Evolutionary conservation across 2,113 vertebrate species (phyloP), one percentile per base, ranked within the genome.

Genomic region (Helogale parvula): DNA sequence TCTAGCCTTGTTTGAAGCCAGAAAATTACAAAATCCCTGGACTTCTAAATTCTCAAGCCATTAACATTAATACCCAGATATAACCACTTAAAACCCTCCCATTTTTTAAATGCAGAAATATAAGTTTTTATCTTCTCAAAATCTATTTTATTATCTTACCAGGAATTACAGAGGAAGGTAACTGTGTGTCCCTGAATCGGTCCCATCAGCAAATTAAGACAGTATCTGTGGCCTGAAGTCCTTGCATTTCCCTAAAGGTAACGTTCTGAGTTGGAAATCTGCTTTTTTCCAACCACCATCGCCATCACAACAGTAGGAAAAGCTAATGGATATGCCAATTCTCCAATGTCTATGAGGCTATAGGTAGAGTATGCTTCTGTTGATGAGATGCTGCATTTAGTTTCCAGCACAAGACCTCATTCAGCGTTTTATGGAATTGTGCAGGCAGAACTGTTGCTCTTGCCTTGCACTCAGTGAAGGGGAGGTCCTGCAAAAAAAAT

Each of bases 311-410:
- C 4, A 8, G 12, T 9, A 60, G 27, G 38, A n/a, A 52, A 23
- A 17, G 4, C 27, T 13, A 6, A 57, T 17, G 23, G 74, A 7
- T 54, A 12, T 0, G 0, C 31, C 52, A 31, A 6, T 35, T 47
- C 74, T 1, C 29, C 11, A 35, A 5, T 7, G 5, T 23, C 15
- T 33, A 7, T 19, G 65, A 66, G 47, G 15, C 47, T 84, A 16
- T 63, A 5, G 4, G 8, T 3, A 63, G 47, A 29, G 13, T 14
- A 29, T 0, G 0, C 19, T n/a, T 12, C 2, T 25, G 35, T 0
- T 66, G 15, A 69, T 3, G 45, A 29, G 74, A 16, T 4, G 7
- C 7, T 54, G 27, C n/a, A 19, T 82, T 50, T 60, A 15, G 4
- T 15, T 66, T 72, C 33, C 33, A 41, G 27, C 31, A 47, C 45